Evolutionary conservation across 1,140 invertebrate genomes (phyloP), one percentile per base, ranked within the genome.

Genomic region (Drosophila fuyamai): DNA sequence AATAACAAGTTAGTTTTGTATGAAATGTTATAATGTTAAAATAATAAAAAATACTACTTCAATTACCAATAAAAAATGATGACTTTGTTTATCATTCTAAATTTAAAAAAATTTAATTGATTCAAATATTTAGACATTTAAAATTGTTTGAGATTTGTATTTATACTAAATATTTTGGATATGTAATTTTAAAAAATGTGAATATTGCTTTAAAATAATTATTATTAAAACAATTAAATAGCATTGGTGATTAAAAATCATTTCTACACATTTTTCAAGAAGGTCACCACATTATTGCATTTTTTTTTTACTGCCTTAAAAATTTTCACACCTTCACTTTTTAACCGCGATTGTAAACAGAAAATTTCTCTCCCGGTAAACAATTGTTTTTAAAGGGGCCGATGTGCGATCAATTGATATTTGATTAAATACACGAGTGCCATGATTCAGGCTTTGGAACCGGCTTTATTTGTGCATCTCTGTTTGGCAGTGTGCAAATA

Each of bases 401-500:
- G 29, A 43, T 79, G 71, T 38, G 56, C 50, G 51, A 75, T 75
- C 59, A 81, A 78, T 85, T 85, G 82, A 79, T 82, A 85, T 81
- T 81, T 86, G 74, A 85, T 85, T 78, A 86, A 70, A 66, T 41
- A 71, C 70, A 16, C 60, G 53, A 66, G 60, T 58, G 73, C 60
- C 3, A 72, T 72, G 68, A 72, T 72, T 72, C 65, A 58, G 68
- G 68, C 53, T 72, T 71, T 58, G 51, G 12, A 71, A 13, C 27
- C 46, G 14, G 58, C 44, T 57, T 44, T 59, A 38, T 40, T 46
- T 79, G 47, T 56, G 53, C 55, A n/a, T 58, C 44, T 51, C 36
- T 61, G 40, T 41, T 35, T 53, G 29, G 18, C 13, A 40, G 14
- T 16, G 27, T 27, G n/a, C 4, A 18, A 12, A n/a, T 55, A 9